Evolutionary conservation across 2,113 vertebrate species (phyloP), one percentile per base, ranked within the genome.

Genomic region (Aix galericulata): DNA sequence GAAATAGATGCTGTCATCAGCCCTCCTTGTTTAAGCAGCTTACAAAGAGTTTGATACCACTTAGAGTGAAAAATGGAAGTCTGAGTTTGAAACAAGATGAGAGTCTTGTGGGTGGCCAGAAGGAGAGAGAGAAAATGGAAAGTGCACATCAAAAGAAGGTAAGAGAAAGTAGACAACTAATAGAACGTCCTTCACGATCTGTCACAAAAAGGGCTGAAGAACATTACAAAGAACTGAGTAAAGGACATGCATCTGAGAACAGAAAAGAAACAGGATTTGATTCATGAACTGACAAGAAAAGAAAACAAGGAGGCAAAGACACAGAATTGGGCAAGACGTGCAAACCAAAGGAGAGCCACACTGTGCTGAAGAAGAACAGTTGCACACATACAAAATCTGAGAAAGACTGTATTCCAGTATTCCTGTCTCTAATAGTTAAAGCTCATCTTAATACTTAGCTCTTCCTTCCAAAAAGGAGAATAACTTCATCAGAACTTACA

Each of bases 41-140:
- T 16, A 21, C 1, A 31, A 82, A 89, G 23, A 86, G 56, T 25
- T 87, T 34, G 64, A 52, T 31, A 81, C 2, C 27, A 63, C 36
- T 38, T 26, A 60, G 11, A 18, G 4, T 23, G 6, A 81, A 90
- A 92, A 88, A 56, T 8, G 36, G 68, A 91, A 63, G 73, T 50
- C 48, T 6, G 23, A 76, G 44, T 91, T 86, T 91, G 48, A 76
- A 94, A 93, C 46, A 67, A 94, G 71, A 9, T 27, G 75, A 67
- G 31, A 0, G 1, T 56, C 56, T 72, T 64, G 64, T 0, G 0
- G 31, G 12, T 46, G 63, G n/a, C 22, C 55, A 71, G 14, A 46
- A 58, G 26, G 50, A 22, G 5, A 55, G n/a, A 75, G 10, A 83
- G 50, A 25, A 71, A 82, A 59, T 10, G 7, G 34, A 58, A 93